Evolutionary conservation across 2,888 invertebrate species (phyloP).

Genomic region (Eretmocerus hayati): DNA sequence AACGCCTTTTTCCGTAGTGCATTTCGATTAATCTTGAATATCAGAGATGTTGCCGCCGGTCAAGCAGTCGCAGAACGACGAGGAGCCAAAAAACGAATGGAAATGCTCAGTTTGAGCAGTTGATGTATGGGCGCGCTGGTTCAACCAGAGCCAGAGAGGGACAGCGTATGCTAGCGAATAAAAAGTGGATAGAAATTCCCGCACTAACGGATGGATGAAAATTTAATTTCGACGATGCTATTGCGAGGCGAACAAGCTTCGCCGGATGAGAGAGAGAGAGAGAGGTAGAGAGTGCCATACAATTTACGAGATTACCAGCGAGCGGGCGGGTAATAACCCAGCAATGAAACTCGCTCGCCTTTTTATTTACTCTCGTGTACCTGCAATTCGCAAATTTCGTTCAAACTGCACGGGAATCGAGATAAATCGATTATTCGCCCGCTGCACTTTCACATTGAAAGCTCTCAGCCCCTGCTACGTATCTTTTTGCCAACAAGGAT

Average conservation of each 20-base stretch:
- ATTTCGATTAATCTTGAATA: too few species aligned
- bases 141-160: constrained; percentile 1
- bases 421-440: constrained; percentile 7
- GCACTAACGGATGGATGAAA: constrained; percentile 28
- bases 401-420: not conserved
- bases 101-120: not conserved
- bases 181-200: constrained; percentile 9
- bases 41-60: too few species aligned
- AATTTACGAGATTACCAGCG: constrained; percentile 23
- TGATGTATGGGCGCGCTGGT: not conserved
- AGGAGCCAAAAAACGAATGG: not conserved
- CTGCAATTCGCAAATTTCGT: constrained; percentile 6
- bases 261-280: too few species aligned
- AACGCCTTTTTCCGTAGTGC: too few species aligned
- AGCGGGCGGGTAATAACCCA: constrained; percentile 18
- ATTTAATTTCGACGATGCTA: constrained; percentile 30
- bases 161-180: constrained; percentile 9
- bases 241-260: constrained; percentile 17
- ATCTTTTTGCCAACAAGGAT: too few species aligned
- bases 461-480: too few species aligned
- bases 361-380: constrained; percentile 8
- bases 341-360: constrained; percentile 7
- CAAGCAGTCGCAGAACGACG: too few species aligned
- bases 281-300: constrained; percentile 12
- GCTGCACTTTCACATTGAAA: too few species aligned